A percentile compares a stretch with the other conserved stretches of the same genome.
Conservation (phyloP, 2,797 vertebrate species). For the Choloepus didactylus region DNA sequence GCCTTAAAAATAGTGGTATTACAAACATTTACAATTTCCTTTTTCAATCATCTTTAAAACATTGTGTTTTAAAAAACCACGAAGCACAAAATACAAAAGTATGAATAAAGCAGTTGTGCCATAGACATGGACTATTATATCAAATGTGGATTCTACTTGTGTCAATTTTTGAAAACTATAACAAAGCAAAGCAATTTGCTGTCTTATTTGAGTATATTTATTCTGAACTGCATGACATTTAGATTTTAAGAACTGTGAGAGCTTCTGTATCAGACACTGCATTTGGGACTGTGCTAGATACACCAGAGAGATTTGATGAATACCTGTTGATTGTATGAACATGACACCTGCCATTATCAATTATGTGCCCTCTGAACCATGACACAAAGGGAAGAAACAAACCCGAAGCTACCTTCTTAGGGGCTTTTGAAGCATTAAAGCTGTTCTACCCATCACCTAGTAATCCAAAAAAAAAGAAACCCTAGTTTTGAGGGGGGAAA, state of each 20-base stretch:
- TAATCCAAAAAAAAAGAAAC: not conserved
- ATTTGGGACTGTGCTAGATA: not conserved
- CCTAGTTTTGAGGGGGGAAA: not conserved
- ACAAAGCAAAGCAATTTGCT: conserved; percentile 53
- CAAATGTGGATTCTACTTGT: not conserved
- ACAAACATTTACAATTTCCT: conserved; percentile 5
- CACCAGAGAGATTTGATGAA: not conserved
- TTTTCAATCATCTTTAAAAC: not conserved
- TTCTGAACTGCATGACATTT: conserved; percentile 6
- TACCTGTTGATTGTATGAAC: not conserved
- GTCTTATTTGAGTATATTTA: not conserved
- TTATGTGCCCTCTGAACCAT: not conserved
- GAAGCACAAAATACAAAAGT: not conserved
- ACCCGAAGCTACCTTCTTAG: not conserved
- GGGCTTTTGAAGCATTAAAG: not conserved
- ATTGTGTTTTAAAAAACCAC: conserved; percentile 35
- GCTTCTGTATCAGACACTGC: not conserved
- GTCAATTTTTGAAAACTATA: not conserved
- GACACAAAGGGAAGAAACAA: conserved; percentile 7
- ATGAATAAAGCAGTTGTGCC: not conserved
- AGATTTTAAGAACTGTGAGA: not conserved
- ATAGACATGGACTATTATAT: not conserved
- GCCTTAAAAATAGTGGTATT: conserved; percentile 8
- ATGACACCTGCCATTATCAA: not conserved
- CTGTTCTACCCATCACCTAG: not conserved